Base-by-base conservation (phyloP, 64 coral and sea anemone genomes). In the Pachyseris speciosa region DNA sequence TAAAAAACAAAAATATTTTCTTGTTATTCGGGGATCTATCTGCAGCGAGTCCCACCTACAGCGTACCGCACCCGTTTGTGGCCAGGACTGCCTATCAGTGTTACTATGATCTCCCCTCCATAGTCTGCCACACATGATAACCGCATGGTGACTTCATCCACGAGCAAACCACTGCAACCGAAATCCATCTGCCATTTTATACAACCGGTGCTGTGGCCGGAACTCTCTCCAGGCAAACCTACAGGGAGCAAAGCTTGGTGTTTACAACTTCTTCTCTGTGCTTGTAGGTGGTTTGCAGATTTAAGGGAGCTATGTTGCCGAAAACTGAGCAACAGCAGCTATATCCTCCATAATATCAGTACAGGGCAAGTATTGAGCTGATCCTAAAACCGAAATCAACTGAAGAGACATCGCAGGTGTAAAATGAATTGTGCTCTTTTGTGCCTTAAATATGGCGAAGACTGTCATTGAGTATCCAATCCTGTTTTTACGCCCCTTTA, bases 101-200 rank as follows among this genome's bases (percentile, higher is more conserved):
- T 99, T 2, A 88, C 89, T 0, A 67, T 92, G 29, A 99, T 78
- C 52, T 99, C 97, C 27, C 94, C 97, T 16, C 97, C 97, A 80
- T 89, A 83, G 10, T 76, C 74, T 36, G 78, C 74, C 15, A 84
- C 37, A 49, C 77, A 88, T n/a, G 73, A 85, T 41, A 99, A 48
- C 36, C 87, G 78, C 9, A 99, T 20, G 19, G 90, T 95, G 29
- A 99, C 91, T 43, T 99, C 89, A 64, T 99, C 94, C 29, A 99
- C 94, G 34, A 95, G 43, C 52, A 99, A 80, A 44, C 97, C 93
- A 83, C 97, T 93, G 15, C 90, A 68, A 36, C 89, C 88, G 37
- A 99, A 93, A 69, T 99, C 77, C 78, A 99, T 93, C 27, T 86
- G 87, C 97, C 97, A 99, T 86, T 87, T 90, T 6, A 99, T 63